Evolutionary conservation across 1,140 invertebrate species (phyloP).

Genomic region (Gyrodactylus bullatarudis): DNA sequence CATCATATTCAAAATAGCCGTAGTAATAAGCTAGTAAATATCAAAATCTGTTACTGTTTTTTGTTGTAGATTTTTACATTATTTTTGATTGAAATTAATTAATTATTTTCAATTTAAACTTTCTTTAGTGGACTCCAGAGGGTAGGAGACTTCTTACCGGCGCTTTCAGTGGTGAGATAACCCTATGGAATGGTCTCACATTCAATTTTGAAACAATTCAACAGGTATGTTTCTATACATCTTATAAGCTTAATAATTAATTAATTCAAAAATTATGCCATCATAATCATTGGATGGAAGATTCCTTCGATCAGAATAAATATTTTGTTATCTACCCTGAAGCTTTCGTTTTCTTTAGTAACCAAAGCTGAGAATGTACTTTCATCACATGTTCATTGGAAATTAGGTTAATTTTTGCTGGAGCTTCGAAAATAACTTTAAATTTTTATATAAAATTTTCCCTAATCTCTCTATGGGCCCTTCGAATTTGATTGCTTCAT

Average conservation of each 20-base stretch:
- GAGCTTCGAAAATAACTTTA: too few species aligned
- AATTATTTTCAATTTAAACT: background rate
- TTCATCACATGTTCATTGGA: too few species aligned
- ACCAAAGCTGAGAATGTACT: too few species aligned
- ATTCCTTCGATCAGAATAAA: background rate
- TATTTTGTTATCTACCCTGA: background rate
- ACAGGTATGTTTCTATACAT: conserved; percentile 31
- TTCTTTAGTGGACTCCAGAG: conserved; percentile 71
- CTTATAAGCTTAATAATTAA: background rate
- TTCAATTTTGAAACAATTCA: conserved; percentile 99
- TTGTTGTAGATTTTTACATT: background rate
- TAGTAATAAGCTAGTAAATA: too few species aligned
- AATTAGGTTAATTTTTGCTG: too few species aligned
- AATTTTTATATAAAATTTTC: too few species aligned
- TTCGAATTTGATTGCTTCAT: too few species aligned
- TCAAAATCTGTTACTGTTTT: background rate
- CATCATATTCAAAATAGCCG: too few species aligned
- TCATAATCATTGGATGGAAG: background rate
- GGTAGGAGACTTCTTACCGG: conserved; percentile 80
- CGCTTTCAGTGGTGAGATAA: conserved; percentile 92
- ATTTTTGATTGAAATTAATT: background rate
- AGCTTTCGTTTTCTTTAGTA: too few species aligned
- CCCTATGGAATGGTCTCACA: conserved; percentile 92
- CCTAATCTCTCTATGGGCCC: too few species aligned
- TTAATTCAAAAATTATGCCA: background rate